A percentile compares a stretch with the other conserved stretches of the same genome.
Conservation (phyloP, 2,797 vertebrate species). For the Tolypeutes matacus region DNA sequence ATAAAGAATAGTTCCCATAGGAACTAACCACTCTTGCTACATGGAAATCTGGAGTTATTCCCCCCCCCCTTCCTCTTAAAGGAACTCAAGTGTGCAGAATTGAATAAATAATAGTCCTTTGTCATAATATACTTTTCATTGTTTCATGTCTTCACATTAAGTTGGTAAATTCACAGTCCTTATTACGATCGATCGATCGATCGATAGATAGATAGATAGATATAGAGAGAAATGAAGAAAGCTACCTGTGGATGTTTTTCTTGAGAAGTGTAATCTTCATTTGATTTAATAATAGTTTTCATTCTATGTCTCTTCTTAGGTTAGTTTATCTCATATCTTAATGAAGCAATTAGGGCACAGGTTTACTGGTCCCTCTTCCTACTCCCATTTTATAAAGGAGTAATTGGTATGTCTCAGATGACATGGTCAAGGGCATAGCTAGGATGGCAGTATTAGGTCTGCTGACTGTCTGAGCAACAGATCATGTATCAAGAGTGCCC, state of each 20-base stretch:
- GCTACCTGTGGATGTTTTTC: neutral
- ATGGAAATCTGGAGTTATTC: neutral
- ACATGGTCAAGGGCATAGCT: neutral
- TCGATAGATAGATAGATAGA: neutral
- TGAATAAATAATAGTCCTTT: neutral
- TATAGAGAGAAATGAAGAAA: neutral
- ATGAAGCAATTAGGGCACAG: neutral
- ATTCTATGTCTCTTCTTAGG: neutral
- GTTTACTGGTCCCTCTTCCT: neutral
- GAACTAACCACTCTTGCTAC: neutral
- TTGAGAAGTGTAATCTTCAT: neutral
- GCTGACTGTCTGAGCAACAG: neutral
- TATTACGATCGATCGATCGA: neutral
- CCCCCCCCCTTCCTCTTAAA: no score
- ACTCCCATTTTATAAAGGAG: neutral
- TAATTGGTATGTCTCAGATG: neutral
- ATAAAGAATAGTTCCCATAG: neutral
- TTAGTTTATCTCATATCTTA: neutral
- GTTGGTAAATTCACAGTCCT: neutral
- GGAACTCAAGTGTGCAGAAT: neutral
- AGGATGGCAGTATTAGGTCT: neutral
- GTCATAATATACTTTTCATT: neutral
- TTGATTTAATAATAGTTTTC: slow-evolving; percentile 24
- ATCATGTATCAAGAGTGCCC: neutral
- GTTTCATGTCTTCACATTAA: neutral